These are phyloP conservation scores for Tympanoctomys barrerae DNA, from an alignment of 2,797 vertebrate genomes.

Conservation along the genomic window DNA sequence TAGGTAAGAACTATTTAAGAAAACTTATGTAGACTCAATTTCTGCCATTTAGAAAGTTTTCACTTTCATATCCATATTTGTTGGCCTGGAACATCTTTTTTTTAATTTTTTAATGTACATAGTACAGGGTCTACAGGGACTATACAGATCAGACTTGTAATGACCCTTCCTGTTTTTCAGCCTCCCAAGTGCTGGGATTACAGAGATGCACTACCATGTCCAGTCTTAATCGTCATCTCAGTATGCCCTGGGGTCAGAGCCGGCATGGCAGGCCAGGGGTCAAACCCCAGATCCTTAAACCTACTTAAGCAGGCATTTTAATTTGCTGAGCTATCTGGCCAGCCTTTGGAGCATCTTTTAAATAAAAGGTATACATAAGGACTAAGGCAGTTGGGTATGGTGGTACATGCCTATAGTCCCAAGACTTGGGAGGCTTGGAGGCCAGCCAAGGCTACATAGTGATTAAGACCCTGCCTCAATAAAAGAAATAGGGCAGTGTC, in stretches of 20 bases:
- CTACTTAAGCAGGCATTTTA: no score
- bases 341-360: neutral
- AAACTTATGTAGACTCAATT: neutral
- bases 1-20: neutral
- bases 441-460: neutral
- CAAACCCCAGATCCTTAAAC: no score
- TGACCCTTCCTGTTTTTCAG: no score
- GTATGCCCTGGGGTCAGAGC: no score
- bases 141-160: no score
- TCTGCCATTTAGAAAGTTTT: neutral
- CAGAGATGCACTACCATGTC: no score
- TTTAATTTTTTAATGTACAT: no score
- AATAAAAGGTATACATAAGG: neutral
- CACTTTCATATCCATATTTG: neutral
- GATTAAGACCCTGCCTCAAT: neutral
- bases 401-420: neutral
- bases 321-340: no score
- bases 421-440: neutral
- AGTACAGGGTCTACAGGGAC: no score
- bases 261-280: no score
- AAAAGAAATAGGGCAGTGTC: neutral
- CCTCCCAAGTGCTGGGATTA: no score
- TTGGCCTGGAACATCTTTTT: neutral
- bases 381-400: neutral
- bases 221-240: no score